phyloP scores from a whole-genome alignment of 1,140 invertebrate genomes.

The Panulirus ornatus region DNA sequence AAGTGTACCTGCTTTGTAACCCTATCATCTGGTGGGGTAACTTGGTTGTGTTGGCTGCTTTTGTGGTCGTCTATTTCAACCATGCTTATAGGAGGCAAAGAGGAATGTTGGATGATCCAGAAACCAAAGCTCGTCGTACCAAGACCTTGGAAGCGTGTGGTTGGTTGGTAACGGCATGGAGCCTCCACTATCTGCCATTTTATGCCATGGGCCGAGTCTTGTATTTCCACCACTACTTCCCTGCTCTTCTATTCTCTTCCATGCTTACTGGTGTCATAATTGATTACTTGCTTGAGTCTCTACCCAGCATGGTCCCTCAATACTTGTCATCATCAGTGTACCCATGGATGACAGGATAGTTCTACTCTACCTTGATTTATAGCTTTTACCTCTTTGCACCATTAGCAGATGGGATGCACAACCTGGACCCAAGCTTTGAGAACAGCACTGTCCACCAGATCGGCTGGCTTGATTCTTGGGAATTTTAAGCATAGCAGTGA shows the following conservation, averaged over 20 bases:
- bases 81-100: slow-evolving; percentile 60
- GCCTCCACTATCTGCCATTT: slow-evolving; percentile 95
- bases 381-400: slow-evolving; percentile 81
- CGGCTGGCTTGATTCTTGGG: slow-evolving; percentile 95
- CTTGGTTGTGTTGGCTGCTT: slow-evolving; percentile 87
- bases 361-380: slow-evolving; percentile 82
- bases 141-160: slow-evolving; percentile 80
- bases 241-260: slow-evolving; percentile 94
- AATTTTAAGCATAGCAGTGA: slow-evolving; percentile 87
- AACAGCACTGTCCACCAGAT: slow-evolving; percentile 90
- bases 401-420: slow-evolving; percentile 92
- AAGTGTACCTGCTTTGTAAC: slow-evolving; percentile 95
- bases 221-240: slow-evolving; percentile 99
- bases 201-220: slow-evolving; percentile 96
- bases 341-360: slow-evolving; percentile 77
- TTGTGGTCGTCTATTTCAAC: slow-evolving; percentile 84
- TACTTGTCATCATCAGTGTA: slow-evolving; percentile 84
- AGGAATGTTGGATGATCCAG: slow-evolving; percentile 36
- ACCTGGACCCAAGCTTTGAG: slow-evolving; percentile 84
- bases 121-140: slow-evolving; percentile 77
- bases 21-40: slow-evolving; percentile 97
- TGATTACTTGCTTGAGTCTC: slow-evolving; percentile 85
- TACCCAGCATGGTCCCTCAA: slow-evolving; percentile 84
- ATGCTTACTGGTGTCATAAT: slow-evolving; percentile 95
- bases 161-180: slow-evolving; percentile 94